These are phyloP conservation scores for Centrocercus urophasianus DNA, from an alignment of 2,113 vertebrate species.

Conservation along the genomic window DNA sequence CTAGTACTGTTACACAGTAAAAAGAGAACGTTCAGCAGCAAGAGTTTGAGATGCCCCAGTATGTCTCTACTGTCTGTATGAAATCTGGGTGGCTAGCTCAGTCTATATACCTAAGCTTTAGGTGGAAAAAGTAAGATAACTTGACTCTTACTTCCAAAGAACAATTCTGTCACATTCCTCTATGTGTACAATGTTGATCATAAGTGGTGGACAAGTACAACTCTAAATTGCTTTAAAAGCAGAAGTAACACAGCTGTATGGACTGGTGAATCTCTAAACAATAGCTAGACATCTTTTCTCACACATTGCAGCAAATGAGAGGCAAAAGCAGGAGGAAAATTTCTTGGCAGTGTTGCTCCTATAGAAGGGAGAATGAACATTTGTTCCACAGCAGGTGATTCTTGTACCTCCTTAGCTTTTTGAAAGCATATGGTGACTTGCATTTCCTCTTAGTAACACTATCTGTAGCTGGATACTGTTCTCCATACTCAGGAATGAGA, in stretches of 20 bases:
- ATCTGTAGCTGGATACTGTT: background rate
- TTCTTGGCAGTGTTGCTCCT: background rate
- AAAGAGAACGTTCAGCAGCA: background rate
- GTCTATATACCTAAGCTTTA: background rate
- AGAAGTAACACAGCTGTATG: background rate
- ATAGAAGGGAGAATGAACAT: background rate
- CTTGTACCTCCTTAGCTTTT: background rate
- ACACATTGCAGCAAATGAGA: background rate
- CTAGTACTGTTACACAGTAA: background rate
- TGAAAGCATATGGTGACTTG: background rate
- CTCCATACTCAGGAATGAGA: background rate
- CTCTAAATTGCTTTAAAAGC: background rate
- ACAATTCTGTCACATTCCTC: background rate
- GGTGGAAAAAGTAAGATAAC: background rate
- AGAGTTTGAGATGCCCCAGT: background rate
- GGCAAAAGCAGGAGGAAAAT: background rate
- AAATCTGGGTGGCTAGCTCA: background rate
- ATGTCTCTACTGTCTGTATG: background rate
- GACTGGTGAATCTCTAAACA: background rate
- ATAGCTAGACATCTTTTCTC: background rate
- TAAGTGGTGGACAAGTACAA: background rate
- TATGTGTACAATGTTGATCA: accelerated
- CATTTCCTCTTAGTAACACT: background rate
- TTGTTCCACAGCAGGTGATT: background rate
- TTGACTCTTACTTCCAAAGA: background rate